phyloP scores from a whole-genome alignment of 2,888 invertebrate genomes.

The Entomobrya multifasciata region DNA sequence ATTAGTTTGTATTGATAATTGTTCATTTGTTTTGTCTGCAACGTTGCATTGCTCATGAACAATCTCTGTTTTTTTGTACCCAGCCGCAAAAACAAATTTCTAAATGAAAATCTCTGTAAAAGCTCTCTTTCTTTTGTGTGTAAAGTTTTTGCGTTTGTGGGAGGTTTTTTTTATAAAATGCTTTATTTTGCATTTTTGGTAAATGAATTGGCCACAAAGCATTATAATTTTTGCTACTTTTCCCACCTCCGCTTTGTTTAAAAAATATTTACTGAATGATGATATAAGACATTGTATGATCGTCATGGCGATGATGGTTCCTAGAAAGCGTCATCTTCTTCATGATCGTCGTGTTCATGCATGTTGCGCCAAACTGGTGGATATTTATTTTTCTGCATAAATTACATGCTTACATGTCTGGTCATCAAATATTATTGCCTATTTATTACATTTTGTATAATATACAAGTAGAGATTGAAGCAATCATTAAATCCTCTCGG shows the following conservation, averaged over 20 bases:
- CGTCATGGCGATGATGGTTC: conserved; percentile 20
- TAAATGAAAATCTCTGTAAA: too few relatives aligned
- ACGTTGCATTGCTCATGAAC: too few relatives aligned
- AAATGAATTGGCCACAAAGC: conserved; percentile 17
- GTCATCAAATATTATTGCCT: conserved; percentile 64
- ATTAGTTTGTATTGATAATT: too few relatives aligned
- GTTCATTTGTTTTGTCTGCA: too few relatives aligned
- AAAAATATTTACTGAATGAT: conserved; percentile 10
- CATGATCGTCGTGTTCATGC: conserved; percentile 35
- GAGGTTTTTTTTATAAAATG: conserved; percentile 12
- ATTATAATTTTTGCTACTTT: background rate
- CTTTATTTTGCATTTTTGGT: conserved; percentile 36
- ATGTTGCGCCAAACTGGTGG: conserved; percentile 55
- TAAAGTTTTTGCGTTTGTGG: conserved; percentile 12
- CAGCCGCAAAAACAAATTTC: too few relatives aligned
- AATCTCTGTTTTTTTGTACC: too few relatives aligned
- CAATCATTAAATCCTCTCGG: conserved; percentile 42
- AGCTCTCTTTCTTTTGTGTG: too few relatives aligned
- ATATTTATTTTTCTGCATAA: conserved; percentile 53
- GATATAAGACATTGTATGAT: conserved; percentile 45
- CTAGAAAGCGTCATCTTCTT: conserved; percentile 22
- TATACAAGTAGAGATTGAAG: conserved; percentile 7
- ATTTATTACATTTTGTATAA: conserved; percentile 55
- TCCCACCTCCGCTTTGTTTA: conserved; percentile 44
- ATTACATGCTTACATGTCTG: conserved; percentile 62